These are phyloP conservation scores for Scolopax bukidnonensis DNA, from an alignment of 2,797 vertebrate species.

Conservation along the genomic window DNA sequence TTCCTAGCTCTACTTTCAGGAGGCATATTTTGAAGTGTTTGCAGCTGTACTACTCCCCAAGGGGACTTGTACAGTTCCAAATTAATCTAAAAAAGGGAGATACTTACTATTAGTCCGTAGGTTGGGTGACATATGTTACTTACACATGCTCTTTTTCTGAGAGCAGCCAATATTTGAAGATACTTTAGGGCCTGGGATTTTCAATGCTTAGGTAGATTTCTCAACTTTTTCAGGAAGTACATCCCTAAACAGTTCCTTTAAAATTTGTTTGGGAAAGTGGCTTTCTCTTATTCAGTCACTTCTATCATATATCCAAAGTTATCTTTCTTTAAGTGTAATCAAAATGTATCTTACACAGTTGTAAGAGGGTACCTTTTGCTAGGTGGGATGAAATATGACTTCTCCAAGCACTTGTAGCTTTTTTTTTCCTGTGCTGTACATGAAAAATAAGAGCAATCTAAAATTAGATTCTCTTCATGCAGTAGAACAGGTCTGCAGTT, in stretches of 20 bases:
- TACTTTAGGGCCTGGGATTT: neutral
- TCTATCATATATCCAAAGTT: neutral
- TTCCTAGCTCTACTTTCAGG: neutral
- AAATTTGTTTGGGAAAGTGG: neutral
- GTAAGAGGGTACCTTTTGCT: neutral
- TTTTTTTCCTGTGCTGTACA: neutral
- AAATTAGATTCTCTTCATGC: neutral
- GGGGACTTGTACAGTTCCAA: neutral
- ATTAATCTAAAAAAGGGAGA: neutral
- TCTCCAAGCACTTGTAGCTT: neutral
- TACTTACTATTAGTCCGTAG: neutral
- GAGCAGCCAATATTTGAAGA: neutral
- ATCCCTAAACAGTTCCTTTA: neutral
- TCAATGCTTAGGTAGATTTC: neutral
- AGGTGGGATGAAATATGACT: neutral
- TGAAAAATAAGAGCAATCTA: neutral
- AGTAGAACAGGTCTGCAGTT: neutral
- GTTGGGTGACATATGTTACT: neutral
- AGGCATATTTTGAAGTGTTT: neutral
- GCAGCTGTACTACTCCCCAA: neutral
- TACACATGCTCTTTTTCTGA: neutral
- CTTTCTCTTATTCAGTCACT: neutral
- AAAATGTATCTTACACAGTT: neutral
- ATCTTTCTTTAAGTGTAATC: neutral
- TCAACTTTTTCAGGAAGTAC: neutral